A percentile compares a stretch with the other conserved stretches of the same genome.
Conservation (phyloP, 2,113 vertebrate genomes). For the Callospermophilus lateralis region DNA sequence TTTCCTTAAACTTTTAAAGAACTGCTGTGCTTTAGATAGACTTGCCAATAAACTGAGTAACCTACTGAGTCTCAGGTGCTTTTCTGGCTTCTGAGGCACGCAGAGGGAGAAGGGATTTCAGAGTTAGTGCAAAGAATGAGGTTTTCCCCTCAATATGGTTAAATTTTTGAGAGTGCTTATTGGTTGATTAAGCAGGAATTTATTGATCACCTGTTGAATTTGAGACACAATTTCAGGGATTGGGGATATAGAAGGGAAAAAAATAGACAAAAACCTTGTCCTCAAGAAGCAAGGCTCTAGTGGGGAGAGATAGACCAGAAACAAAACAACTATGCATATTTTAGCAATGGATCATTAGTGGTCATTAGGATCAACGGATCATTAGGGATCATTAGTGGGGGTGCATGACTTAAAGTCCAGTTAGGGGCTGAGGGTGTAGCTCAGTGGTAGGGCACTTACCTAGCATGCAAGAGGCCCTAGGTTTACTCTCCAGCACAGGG, state of each 20-base stretch:
- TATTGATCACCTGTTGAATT: not conserved
- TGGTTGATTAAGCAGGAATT: not conserved
- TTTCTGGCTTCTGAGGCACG: not conserved
- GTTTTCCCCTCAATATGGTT: not conserved
- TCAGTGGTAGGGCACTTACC: not conserved
- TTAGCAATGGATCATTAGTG: not conserved
- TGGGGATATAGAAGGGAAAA: not conserved
- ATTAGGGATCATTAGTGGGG: not conserved
- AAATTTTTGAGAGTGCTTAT: not conserved
- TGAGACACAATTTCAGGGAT: not conserved
- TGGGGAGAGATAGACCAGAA: not conserved
- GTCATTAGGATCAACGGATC: too few species aligned
- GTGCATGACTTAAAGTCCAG: not conserved
- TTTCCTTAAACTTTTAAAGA: conserved; percentile 16
- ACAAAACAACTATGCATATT: not conserved
- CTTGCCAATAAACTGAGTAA: not conserved
- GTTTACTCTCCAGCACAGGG: too few species aligned
- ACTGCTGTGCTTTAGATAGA: not conserved
- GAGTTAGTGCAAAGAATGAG: not conserved
- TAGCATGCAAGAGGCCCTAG: too few species aligned
- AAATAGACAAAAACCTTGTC: not conserved
- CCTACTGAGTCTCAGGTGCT: not conserved
- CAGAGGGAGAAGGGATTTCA: not conserved
- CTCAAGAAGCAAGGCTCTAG: not conserved
- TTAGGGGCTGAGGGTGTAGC: not conserved